These are phyloP conservation scores for Chesias legatella DNA, from an alignment of 2,888 invertebrate species.

Conservation along the genomic window DNA sequence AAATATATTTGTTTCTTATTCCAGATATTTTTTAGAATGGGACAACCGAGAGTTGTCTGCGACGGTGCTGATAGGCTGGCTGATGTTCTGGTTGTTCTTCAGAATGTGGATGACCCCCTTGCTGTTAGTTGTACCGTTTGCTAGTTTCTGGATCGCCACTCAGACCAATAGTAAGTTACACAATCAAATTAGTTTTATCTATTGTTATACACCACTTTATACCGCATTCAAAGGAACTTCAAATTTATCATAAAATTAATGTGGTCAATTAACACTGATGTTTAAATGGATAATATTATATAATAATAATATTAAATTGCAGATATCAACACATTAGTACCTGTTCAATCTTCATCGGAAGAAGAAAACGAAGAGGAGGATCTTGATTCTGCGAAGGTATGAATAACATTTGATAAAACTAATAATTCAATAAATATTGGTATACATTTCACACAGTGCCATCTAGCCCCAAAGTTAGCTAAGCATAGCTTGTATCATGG, in stretches of 20 bases:
- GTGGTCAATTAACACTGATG: no score
- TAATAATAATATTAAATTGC: constrained; percentile 2
- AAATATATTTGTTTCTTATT: constrained; percentile 20
- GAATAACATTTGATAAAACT: constrained; percentile 8
- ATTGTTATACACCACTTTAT: not conserved
- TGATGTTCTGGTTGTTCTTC: constrained; percentile 66
- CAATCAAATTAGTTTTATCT: no score
- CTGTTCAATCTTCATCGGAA: constrained; percentile 41
- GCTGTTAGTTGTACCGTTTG: constrained; percentile 51
- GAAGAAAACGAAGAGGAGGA: constrained; percentile 65
- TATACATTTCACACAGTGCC: no score
- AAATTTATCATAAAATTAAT: no score
- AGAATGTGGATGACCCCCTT: constrained; percentile 69
- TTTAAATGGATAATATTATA: constrained; percentile 1
- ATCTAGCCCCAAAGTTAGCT: no score
- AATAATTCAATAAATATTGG: no score
- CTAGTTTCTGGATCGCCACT: constrained; percentile 56
- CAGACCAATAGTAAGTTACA: constrained; percentile 47
- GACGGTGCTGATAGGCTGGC: constrained; percentile 55
- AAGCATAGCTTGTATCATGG: no score
- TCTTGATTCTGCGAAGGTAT: constrained; percentile 52
- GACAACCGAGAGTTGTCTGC: constrained; percentile 60
- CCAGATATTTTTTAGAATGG: constrained; percentile 68
- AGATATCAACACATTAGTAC: constrained; percentile 45
- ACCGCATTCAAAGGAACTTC: no score